Evolutionary conservation across 2,888 invertebrate genomes (phyloP).

Genomic region (Dolichopus griseipennis): DNA sequence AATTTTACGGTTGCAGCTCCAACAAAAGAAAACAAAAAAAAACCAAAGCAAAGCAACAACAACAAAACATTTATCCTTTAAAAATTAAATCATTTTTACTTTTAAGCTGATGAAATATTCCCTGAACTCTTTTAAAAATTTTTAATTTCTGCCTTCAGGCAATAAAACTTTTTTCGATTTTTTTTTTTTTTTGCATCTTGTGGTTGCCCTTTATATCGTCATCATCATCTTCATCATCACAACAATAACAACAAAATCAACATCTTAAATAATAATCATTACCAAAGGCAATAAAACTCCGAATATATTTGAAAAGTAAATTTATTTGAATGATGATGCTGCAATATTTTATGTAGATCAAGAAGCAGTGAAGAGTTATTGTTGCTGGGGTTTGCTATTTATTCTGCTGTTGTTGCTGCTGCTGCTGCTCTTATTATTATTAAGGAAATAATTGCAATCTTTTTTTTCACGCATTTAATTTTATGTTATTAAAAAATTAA

Average conservation of each 20-base stretch:
- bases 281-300: no score
- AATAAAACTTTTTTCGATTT: background rate
- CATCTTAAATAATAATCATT: background rate
- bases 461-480: constrained; percentile 6
- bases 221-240: background rate
- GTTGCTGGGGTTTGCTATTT: no score
- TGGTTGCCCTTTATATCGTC: background rate
- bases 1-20: constrained; percentile 1
- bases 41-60: no score
- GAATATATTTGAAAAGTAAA: no score
- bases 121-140: background rate
- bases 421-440: no score
- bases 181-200: constrained; percentile 2
- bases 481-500: background rate
- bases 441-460: constrained; percentile 1
- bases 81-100: background rate
- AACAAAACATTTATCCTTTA: no score
- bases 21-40: background rate
- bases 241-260: background rate
- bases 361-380: no score
- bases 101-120: background rate
- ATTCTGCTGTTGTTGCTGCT: no score
- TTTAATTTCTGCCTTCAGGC: background rate
- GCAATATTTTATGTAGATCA: no score
- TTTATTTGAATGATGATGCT: no score